Percentiles rank a stretch among this genome's conserved stretches.
Evolutionary conservation across 2,888 invertebrate species (phyloP).

Genomic region (Itoplectis maculator): DNA sequence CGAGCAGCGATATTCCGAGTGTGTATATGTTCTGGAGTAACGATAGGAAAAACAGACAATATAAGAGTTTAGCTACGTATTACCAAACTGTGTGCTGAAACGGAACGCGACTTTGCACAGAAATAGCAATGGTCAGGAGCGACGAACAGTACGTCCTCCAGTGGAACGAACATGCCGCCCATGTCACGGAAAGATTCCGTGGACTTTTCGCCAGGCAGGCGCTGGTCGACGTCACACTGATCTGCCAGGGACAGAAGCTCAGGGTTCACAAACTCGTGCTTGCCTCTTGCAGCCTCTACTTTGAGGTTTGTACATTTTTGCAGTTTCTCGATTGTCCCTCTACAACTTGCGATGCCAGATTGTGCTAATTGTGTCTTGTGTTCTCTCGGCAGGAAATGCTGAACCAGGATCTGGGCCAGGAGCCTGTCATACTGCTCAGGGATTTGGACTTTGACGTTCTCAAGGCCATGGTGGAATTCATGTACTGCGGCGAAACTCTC

Average conservation of each 20-base stretch:
- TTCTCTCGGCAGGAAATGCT: conserved; percentile 81
- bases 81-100: no score
- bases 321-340: no score
- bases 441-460: conserved; percentile 90
- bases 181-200: conserved; percentile 89
- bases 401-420: conserved; percentile 84
- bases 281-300: conserved; percentile 90
- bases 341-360: no score
- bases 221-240: conserved; percentile 90
- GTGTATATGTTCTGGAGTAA: no score
- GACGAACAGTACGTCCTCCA: conserved; percentile 86
- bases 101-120: conserved; percentile 54
- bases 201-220: conserved; percentile 90
- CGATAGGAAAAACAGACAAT: no score
- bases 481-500: conserved; percentile 91
- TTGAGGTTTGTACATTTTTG: conserved; percentile 88
- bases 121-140: conserved; percentile 78
- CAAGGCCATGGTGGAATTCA: conserved; percentile 90
- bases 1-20: neutral
- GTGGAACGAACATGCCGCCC: conserved; percentile 90
- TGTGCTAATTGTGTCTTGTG: conserved; percentile 22
- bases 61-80: no score
- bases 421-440: conserved; percentile 86
- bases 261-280: conserved; percentile 91
- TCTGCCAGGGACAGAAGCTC: conserved; percentile 91